Percentiles rank a stretch among this genome's conserved stretches.
Conservation (phyloP, 2,797 vertebrate genomes). For the Lagorchestes hirsutus region DNA sequence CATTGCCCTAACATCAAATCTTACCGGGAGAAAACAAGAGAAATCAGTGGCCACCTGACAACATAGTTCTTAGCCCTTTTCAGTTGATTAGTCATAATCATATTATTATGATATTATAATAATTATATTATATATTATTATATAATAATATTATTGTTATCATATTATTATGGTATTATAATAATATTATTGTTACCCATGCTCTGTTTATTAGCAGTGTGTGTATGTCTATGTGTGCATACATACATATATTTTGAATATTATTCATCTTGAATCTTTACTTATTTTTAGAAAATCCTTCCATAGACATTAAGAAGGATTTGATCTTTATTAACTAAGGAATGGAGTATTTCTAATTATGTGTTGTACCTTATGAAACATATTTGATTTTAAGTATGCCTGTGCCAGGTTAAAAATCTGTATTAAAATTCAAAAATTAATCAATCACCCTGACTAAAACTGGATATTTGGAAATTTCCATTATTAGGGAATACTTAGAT, state of each 20-base stretch:
- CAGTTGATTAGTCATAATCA: neutral
- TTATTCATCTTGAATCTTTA: neutral
- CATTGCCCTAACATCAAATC: neutral
- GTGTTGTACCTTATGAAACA: neutral
- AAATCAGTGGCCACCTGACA: neutral
- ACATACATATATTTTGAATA: neutral
- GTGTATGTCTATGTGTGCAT: neutral
- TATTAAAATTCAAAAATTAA: slow-evolving; percentile 50
- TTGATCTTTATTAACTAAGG: slow-evolving; percentile 11
- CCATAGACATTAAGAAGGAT: neutral
- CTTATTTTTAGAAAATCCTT: neutral
- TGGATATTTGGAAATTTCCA: neutral
- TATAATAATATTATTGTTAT: too few species aligned
- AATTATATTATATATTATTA: too few species aligned
- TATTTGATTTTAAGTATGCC: neutral
- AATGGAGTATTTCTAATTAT: slow-evolving; percentile 51
- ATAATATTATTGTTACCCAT: neutral
- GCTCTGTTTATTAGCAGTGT: neutral
- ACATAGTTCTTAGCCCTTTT: neutral
- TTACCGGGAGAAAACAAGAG: slow-evolving; percentile 4
- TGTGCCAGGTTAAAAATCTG: slow-evolving; percentile 35
- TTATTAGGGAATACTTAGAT: slow-evolving; percentile 1
- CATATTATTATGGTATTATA: too few species aligned
- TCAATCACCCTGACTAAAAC: slow-evolving; percentile 65
- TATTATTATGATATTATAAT: too few species aligned